These are phyloP conservation scores for Toxotes lorentzi DNA, from an alignment of 2,797 vertebrate species.

Conservation along the genomic window DNA sequence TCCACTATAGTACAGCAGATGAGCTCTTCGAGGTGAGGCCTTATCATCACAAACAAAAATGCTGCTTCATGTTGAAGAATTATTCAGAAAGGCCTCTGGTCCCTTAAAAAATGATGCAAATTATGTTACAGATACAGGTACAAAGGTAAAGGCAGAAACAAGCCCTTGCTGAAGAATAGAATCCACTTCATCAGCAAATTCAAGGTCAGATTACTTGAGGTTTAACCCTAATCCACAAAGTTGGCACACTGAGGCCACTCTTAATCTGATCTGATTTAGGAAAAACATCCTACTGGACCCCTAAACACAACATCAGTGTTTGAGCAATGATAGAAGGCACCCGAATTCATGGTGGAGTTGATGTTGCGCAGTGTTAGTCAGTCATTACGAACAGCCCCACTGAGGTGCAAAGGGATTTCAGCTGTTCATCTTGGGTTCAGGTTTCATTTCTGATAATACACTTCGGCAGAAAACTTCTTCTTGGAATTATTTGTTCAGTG, in stretches of 20 bases:
- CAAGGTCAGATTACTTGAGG: constrained; percentile 10
- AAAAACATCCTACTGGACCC: not conserved
- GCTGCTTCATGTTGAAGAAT: not conserved
- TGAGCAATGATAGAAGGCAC: not conserved
- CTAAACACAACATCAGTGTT: not conserved
- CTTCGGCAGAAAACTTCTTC: not conserved
- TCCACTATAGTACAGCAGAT: constrained; percentile 91
- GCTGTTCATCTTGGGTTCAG: not conserved
- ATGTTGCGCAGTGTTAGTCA: not conserved
- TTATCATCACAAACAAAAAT: not conserved
- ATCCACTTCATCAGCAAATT: not conserved
- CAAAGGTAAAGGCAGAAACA: constrained; percentile 3
- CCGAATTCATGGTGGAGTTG: not conserved
- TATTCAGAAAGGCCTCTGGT: not conserved
- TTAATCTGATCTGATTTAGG: constrained; percentile 1
- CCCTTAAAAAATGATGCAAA: not conserved
- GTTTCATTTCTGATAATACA: not conserved
- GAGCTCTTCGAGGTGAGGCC: constrained; percentile 94
- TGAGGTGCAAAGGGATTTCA: not conserved
- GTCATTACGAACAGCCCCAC: no score
- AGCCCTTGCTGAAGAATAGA: not conserved
- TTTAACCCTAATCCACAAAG: constrained; percentile 10
- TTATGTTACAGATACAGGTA: not conserved
- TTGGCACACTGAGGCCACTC: not conserved
- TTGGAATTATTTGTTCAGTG: not conserved